Evolutionary conservation across 1,140 invertebrate species (phyloP).

Genomic region (Ericerus pela): DNA sequence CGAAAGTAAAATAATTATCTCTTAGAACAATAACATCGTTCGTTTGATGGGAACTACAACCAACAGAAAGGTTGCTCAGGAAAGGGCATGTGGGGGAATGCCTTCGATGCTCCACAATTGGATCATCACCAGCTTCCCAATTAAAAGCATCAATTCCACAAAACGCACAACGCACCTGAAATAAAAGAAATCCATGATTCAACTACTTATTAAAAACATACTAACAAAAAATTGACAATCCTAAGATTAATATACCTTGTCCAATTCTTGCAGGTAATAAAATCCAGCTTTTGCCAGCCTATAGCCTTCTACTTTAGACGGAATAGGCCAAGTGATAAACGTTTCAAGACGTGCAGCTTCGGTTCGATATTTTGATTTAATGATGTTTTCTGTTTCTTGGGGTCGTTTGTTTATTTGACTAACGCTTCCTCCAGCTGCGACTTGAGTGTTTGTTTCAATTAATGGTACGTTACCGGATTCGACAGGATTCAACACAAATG

Average conservation of each 20-base stretch:
- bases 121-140: constrained; percentile 58
- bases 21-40: constrained; percentile 15
- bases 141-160: constrained; percentile 53
- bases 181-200: constrained; percentile 3
- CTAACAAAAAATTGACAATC: background rate
- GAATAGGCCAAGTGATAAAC: constrained; percentile 48
- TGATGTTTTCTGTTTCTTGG: background rate
- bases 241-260: constrained; percentile 33
- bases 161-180: constrained; percentile 65
- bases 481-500: constrained; percentile 48
- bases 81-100: constrained; percentile 55
- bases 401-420: too few relatives aligned
- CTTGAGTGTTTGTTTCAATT: constrained; percentile 17
- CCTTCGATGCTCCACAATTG: constrained; percentile 54
- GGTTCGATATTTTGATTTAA: constrained; percentile 26
- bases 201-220: background rate
- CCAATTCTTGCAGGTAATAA: constrained; percentile 46
- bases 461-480: constrained; percentile 48
- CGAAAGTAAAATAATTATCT: constrained; percentile 17
- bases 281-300: constrained; percentile 68
- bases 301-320: constrained; percentile 42
- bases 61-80: constrained; percentile 23
- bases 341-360: constrained; percentile 39
- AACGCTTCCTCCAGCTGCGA: background rate
- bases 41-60: constrained; percentile 13